phyloP scores from a whole-genome alignment of 2,797 vertebrate genomes.

The Oryzias sinensis region DNA sequence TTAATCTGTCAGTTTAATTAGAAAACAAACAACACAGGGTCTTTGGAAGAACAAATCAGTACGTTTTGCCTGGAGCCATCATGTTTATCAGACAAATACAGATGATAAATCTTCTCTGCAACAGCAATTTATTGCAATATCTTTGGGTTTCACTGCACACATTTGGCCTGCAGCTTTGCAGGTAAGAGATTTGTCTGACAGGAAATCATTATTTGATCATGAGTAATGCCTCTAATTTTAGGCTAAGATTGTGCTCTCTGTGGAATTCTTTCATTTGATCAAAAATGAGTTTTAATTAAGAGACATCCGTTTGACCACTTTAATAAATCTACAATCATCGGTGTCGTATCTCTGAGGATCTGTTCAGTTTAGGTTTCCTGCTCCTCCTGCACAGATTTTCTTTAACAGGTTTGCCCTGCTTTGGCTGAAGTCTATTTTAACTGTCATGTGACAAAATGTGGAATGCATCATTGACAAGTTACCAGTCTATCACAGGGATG shows the following conservation, averaged over 20 bases:
- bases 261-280: conserved; percentile 44
- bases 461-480: too few relatives aligned
- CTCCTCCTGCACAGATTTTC: too few relatives aligned
- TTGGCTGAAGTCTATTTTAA: too few relatives aligned
- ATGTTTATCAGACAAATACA: conserved; percentile 25
- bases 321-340: not conserved
- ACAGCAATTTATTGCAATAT: conserved; percentile 39
- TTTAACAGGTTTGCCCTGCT: too few relatives aligned
- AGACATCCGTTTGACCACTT: conserved; percentile 25
- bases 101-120: conserved; percentile 11
- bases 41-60: conserved; percentile 12
- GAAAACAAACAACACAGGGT: conserved; percentile 4
- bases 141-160: conserved; percentile 19
- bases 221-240: conserved; percentile 61
- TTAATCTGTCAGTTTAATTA: conserved; percentile 5
- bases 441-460: too few relatives aligned
- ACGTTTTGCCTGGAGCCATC: conserved; percentile 14
- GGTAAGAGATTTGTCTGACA: conserved; percentile 38
- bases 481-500: too few relatives aligned
- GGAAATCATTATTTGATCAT: conserved; percentile 59
- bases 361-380: not conserved
- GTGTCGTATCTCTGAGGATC: not conserved
- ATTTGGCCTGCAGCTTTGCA: conserved; percentile 48
- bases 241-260: conserved; percentile 29
- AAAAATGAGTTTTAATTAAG: conserved; percentile 48